These are phyloP conservation scores for Polymixis lichenea DNA, from an alignment of 2,888 invertebrate species.

Conservation along the genomic window DNA sequence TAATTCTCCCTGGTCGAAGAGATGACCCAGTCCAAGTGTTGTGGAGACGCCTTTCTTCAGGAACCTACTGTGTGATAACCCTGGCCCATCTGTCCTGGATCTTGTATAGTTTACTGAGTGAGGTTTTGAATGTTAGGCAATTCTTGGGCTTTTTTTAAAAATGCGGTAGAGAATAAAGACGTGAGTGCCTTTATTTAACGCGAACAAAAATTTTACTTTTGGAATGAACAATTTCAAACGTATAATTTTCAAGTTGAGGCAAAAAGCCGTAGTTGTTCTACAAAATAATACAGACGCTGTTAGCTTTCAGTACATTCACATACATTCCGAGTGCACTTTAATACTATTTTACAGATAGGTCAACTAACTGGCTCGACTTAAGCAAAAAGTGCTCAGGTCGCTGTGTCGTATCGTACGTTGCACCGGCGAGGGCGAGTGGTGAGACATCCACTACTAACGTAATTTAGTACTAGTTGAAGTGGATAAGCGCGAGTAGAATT, in stretches of 20 bases:
- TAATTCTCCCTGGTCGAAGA: background rate
- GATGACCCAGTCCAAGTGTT: background rate
- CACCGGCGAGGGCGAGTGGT: constrained; percentile 59
- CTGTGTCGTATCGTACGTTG: constrained; percentile 66
- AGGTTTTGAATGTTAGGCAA: too few relatives aligned
- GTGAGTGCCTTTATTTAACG: background rate
- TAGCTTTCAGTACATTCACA: constrained; percentile 53
- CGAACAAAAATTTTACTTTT: constrained; percentile 1
- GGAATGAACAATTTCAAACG: background rate
- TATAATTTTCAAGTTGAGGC: constrained; percentile 10
- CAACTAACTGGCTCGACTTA: constrained; percentile 62
- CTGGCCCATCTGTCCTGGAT: background rate
- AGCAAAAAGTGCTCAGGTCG: constrained; percentile 70
- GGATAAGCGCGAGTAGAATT: constrained; percentile 83
- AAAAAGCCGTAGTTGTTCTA: constrained; percentile 35
- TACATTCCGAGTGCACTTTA: constrained; percentile 51
- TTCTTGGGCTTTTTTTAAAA: background rate
- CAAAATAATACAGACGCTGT: constrained; percentile 45
- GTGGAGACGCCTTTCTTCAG: background rate
- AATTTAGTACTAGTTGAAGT: constrained; percentile 81
- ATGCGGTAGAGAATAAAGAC: background rate
- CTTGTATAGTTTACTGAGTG: background rate
- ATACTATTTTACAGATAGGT: constrained; percentile 62
- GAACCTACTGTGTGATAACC: background rate
- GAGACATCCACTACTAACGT: constrained; percentile 79